Base-by-base conservation (phyloP, 2,113 vertebrate genomes). In the Montifringilla adamsi region DNA sequence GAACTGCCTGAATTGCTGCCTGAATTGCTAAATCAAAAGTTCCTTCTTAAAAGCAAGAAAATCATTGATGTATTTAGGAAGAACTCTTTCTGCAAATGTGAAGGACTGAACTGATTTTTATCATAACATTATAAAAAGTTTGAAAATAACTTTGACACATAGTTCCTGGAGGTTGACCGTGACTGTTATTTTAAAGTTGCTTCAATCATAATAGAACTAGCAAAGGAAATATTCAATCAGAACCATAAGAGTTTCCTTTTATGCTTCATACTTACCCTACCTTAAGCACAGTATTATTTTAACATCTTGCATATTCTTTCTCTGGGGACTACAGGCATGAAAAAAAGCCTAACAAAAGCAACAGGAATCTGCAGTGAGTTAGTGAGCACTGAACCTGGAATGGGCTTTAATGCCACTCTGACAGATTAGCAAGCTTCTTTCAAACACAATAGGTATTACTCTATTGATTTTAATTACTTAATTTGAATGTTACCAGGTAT, bases 101-200 rank as follows among this genome's bases (percentile, higher is more conserved):
- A 96, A 89, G 68, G 81, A 69, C 56, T 56, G 62, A 87, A 88
- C 19, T 39, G 83, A 81, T 95, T 94, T 90, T 92, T 84, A 94
- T 85, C 81, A 11, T 18, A 90, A 39, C 18, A 26, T 60, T 39
- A 59, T n/a, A 74, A 87, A 84, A 96, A 73, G 31, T 64, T 75
- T 46, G 21, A 77, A 95, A 96, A 94, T 69, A 85, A 83, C 84
- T 90, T 82, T 80, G 74, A 86, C 69, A 67, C 31, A 15, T 2
- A 95, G 28, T 15, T 95, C 47, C 59, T 80, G 31, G 14, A 83
- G 60, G 46, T 91, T 81, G 52, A 67, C 19, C 30, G 47, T 19
- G 20, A 74, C 59, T 86, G 39, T 47, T 93, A 94, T 41, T 78
- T 94, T 89, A 66, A 68, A 92, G 60, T 15, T 63, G 74, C 75